Percentiles rank a stretch among this genome's conserved stretches.
Evolutionary conservation across 1,140 invertebrate species (phyloP).

Genomic region (Cotesia glomerata): DNA sequence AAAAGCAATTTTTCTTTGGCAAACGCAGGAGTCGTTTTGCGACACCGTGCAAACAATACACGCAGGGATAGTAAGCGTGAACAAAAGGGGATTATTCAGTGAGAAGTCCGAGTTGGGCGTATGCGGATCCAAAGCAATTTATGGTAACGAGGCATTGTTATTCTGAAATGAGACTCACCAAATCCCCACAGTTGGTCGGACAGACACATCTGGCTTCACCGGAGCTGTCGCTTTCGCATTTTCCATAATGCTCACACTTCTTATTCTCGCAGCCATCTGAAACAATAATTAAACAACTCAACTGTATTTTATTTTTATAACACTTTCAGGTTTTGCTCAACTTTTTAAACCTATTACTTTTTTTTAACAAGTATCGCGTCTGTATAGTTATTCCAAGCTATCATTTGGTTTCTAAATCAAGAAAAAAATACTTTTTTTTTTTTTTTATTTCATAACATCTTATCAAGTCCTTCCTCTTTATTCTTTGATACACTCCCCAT

Average conservation of each 20-base stretch:
- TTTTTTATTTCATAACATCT: too few relatives aligned
- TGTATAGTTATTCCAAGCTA: too few relatives aligned
- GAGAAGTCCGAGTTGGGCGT: conserved; percentile 10
- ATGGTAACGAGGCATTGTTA: conserved; percentile 33
- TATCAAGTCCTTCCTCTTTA: too few relatives aligned
- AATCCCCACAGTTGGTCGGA: conserved; percentile 74
- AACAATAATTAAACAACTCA: conserved; percentile 33
- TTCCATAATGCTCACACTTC: conserved; percentile 83
- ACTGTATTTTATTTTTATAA: background rate
- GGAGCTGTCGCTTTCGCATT: conserved; percentile 79
- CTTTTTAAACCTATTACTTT: too few relatives aligned
- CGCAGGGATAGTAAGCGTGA: background rate
- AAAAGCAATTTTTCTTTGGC: conserved; percentile 20
- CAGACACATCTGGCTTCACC: conserved; percentile 82
- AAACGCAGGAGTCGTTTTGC: background rate
- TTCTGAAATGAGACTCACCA: conserved; percentile 65
- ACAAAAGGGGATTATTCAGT: conserved; percentile 24
- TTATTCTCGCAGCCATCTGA: conserved; percentile 88
- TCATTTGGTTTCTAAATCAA: too few relatives aligned
- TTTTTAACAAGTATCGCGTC: too few relatives aligned
- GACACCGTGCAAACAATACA: background rate
- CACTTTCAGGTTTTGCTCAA: too few relatives aligned
- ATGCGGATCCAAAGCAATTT: conserved; percentile 26
- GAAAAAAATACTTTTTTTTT: too few relatives aligned
- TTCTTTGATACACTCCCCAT: too few relatives aligned